Percentiles rank a stretch among this genome's conserved stretches.
These are phyloP conservation scores for Pycnonotus jocosus DNA, from an alignment of 2,113 vertebrate genomes.

Conservation along the genomic window DNA sequence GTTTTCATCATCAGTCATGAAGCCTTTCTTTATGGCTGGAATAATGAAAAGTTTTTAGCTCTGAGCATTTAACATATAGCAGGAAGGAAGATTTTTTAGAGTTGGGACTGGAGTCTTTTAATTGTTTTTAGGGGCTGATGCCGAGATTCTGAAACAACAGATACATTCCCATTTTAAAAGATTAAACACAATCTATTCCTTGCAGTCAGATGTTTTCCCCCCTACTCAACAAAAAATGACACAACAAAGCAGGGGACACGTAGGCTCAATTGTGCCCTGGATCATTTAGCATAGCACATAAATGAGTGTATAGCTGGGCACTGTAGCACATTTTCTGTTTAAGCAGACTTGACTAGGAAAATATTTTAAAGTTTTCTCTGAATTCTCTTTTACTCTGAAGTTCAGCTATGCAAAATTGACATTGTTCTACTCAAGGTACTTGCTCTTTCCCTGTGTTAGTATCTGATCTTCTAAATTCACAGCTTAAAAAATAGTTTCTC, in stretches of 20 bases:
- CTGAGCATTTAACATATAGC: background rate
- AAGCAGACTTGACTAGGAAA: background rate
- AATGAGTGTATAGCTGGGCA: background rate
- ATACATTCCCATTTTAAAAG: background rate
- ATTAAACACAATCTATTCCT: background rate
- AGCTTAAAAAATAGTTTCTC: background rate
- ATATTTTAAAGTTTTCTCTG: background rate
- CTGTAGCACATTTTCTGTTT: background rate
- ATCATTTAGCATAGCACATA: background rate
- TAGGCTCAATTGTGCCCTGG: background rate
- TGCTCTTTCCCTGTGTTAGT: fast-evolving
- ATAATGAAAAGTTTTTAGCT: background rate
- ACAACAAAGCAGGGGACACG: background rate
- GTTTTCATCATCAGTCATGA: background rate
- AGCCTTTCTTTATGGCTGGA: background rate
- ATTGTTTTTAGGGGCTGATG: background rate
- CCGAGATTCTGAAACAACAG: background rate
- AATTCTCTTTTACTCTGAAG: background rate
- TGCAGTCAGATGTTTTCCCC: background rate
- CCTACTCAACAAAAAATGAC: background rate
- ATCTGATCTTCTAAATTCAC: background rate
- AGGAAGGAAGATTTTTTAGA: background rate
- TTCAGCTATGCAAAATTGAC: background rate
- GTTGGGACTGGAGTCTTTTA: fast-evolving
- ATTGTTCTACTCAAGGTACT: background rate